These are phyloP conservation scores for Lepus oiostolus DNA, from an alignment of 2,797 vertebrate genomes.

Conservation along the genomic window DNA sequence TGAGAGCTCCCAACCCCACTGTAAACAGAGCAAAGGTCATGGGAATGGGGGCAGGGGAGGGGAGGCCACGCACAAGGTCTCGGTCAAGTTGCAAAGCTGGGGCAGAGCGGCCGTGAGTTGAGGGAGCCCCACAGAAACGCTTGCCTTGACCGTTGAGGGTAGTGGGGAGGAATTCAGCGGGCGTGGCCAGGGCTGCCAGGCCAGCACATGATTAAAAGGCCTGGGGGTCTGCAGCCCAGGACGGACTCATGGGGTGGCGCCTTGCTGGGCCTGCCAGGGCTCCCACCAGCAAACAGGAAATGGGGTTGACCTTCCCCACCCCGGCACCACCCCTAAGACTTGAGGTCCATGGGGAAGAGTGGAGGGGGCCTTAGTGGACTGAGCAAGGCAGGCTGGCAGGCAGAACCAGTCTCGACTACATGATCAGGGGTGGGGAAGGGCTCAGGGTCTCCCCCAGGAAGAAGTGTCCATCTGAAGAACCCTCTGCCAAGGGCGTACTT, in stretches of 20 bases:
- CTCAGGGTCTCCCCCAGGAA: background rate
- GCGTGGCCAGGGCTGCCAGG: background rate
- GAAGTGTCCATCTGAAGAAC: background rate
- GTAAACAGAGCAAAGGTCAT: conserved; percentile 26
- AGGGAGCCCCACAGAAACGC: background rate
- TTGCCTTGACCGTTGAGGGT: background rate
- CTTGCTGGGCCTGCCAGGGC: background rate
- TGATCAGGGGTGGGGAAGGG: conserved; percentile 34
- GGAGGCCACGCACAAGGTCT: background rate
- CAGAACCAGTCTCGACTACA: conserved; percentile 27
- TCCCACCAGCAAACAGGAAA: background rate
- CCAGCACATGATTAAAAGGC: conserved; percentile 63
- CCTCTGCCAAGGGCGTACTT: background rate
- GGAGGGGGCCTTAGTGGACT: background rate
- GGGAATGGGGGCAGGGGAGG: background rate
- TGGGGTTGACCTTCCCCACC: background rate
- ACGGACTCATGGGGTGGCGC: too few relatives aligned
- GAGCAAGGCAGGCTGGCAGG: background rate
- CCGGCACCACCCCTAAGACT: background rate
- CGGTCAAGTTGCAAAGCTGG: conserved; percentile 14
- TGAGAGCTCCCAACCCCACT: background rate
- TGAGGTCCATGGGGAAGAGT: background rate
- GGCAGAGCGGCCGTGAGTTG: background rate
- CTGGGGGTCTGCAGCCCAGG: background rate
- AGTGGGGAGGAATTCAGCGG: background rate